phyloP scores from a whole-genome alignment of 2,113 vertebrate species.

The Myotis lucifugus region DNA sequence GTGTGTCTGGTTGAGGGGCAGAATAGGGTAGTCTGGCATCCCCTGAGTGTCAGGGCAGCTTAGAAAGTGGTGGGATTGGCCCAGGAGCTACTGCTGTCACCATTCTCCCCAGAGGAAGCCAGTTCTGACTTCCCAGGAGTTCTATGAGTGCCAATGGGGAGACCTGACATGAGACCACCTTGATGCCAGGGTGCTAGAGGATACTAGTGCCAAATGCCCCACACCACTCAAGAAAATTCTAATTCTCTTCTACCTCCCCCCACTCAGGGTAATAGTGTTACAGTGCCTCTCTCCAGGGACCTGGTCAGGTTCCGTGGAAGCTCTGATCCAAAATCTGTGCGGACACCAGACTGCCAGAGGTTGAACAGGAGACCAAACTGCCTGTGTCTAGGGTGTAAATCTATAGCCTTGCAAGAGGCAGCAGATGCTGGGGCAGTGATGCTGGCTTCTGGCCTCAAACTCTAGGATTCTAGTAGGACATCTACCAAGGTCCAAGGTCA shows the following conservation, averaged over 20 bases:
- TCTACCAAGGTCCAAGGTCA: not conserved
- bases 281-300: fast-evolving
- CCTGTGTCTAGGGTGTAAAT: fast-evolving
- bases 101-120: not conserved
- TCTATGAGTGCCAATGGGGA: not conserved
- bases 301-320: not conserved
- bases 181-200: fast-evolving
- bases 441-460: not conserved
- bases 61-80: fast-evolving
- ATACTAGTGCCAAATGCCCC: not conserved
- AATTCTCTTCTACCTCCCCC: not conserved
- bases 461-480: too few species aligned
- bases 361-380: not conserved
- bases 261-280: not conserved
- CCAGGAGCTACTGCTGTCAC: too few species aligned
- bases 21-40: not conserved
- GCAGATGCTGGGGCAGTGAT: not conserved
- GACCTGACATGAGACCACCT: not conserved
- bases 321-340: not conserved
- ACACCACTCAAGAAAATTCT: not conserved
- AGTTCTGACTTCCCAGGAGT: not conserved
- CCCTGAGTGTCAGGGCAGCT: not conserved
- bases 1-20: not conserved
- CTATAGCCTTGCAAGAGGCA: not conserved
- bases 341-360: not conserved